Conservation (phyloP, 2,113 vertebrate genomes). For the Hippocampus barbouri region DNA sequence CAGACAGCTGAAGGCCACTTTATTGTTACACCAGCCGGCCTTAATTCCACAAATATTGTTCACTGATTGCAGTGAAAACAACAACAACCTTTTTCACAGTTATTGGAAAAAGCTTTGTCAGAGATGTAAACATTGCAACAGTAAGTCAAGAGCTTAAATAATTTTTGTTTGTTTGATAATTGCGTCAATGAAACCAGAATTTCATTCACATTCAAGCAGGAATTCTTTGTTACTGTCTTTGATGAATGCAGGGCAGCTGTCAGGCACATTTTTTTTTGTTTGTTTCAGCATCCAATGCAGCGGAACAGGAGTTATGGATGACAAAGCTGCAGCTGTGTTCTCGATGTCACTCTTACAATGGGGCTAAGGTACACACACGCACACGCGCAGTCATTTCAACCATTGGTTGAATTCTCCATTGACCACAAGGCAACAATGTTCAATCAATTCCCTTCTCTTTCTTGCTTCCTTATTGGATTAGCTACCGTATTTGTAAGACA, state of each 20-base stretch:
- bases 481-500: neutral
- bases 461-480: neutral
- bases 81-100: no score
- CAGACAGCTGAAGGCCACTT: no score
- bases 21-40: no score
- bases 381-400: neutral
- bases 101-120: no score
- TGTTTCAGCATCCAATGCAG: conserved; percentile 78
- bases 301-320: conserved; percentile 88
- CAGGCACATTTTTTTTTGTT: neutral
- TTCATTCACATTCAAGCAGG: no score
- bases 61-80: no score
- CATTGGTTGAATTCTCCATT: neutral
- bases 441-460: neutral
- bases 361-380: conserved; percentile 74
- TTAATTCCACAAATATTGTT: no score
- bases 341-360: conserved; percentile 81
- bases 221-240: neutral
- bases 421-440: neutral
- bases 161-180: no score
- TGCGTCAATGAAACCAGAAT: no score
- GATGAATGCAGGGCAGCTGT: neutral
- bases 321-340: conserved; percentile 87
- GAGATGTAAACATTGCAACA: no score
- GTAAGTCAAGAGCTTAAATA: no score